phyloP scores from a whole-genome alignment of 2,888 invertebrate genomes.

The Tenthredo amoena region DNA sequence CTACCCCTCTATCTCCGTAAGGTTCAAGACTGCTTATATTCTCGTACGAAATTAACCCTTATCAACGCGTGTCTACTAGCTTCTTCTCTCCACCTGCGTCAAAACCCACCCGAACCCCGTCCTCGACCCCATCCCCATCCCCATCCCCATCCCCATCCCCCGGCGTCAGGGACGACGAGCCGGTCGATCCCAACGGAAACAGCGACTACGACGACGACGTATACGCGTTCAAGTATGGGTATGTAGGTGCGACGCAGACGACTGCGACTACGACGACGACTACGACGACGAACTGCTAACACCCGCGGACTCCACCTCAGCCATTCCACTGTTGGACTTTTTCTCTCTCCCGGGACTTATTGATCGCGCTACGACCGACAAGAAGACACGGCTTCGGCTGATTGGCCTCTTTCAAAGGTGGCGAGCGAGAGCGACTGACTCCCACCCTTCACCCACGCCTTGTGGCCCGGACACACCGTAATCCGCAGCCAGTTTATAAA shows the following conservation, averaged over 20 bases:
- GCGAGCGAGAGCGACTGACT: slow-evolving; percentile 41
- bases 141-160: not conserved
- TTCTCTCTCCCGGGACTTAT: slow-evolving; percentile 73
- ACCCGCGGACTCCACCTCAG: slow-evolving; percentile 72
- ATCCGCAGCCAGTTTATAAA: slow-evolving; percentile 49
- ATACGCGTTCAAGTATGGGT: not conserved
- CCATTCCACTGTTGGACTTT: slow-evolving; percentile 43
- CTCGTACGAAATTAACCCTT: slow-evolving; percentile 79
- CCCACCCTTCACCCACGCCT: slow-evolving; percentile 50
- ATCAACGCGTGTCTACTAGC: slow-evolving; percentile 73
- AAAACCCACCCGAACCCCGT: slow-evolving; percentile 1
- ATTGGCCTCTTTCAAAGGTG: slow-evolving; percentile 71
- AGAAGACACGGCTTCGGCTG: slow-evolving; percentile 74
- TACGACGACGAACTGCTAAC: slow-evolving; percentile 67
- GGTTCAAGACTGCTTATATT: slow-evolving; percentile 71
- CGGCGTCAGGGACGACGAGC: slow-evolving; percentile 34
- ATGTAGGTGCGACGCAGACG: slow-evolving; percentile 32
- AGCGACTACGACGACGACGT: slow-evolving; percentile 43
- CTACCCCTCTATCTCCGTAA: slow-evolving; percentile 59
- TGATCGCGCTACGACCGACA: slow-evolving; percentile 73
- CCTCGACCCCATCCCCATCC: too few species aligned
- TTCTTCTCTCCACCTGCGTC: slow-evolving; percentile 47
- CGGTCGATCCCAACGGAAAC: slow-evolving; percentile 44
- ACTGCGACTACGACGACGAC: slow-evolving; percentile 59
- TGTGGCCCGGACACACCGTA: slow-evolving; percentile 46